Evolutionary conservation across 1,140 invertebrate species (phyloP).

Genomic region (Nixonia krombeini): DNA sequence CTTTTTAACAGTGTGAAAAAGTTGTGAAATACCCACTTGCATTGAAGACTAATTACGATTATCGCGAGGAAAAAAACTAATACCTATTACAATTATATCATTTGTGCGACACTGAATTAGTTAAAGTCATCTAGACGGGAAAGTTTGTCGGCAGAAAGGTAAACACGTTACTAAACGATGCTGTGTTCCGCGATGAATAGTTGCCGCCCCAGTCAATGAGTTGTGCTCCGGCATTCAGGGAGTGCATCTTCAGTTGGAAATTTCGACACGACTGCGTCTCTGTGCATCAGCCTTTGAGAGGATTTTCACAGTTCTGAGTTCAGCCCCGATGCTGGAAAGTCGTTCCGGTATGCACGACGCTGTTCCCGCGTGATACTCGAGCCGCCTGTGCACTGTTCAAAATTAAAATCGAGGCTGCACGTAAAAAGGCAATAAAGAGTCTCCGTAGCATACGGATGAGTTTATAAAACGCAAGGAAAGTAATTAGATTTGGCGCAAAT

Average conservation of each 20-base stretch:
- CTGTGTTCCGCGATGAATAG: neutral
- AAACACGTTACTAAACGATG: no score
- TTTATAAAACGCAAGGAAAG: slow-evolving; percentile 28
- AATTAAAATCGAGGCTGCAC: slow-evolving; percentile 29
- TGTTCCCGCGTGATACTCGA: neutral
- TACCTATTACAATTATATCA: no score
- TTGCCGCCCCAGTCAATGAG: neutral
- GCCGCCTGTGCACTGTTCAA: slow-evolving; percentile 6
- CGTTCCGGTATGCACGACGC: slow-evolving; percentile 14
- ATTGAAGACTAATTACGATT: no score
- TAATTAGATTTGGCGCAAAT: slow-evolving; percentile 16
- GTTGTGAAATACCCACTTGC: no score
- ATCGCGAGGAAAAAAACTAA: no score
- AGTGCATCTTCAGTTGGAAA: slow-evolving; percentile 8
- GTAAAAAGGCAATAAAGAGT: slow-evolving; percentile 25
- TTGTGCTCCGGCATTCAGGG: no score
- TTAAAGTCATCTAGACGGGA: no score
- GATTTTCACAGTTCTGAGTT: slow-evolving; percentile 15
- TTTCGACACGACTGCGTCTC: slow-evolving; percentile 16
- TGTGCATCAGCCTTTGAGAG: slow-evolving; percentile 20
- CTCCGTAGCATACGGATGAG: slow-evolving; percentile 26
- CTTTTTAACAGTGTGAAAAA: no score
- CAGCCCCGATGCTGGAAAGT: slow-evolving; percentile 12
- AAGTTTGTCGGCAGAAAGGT: no score
- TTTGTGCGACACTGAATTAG: no score